Conservation (phyloP, 1,140 invertebrate species). For the Eulimnadia texana region DNA sequence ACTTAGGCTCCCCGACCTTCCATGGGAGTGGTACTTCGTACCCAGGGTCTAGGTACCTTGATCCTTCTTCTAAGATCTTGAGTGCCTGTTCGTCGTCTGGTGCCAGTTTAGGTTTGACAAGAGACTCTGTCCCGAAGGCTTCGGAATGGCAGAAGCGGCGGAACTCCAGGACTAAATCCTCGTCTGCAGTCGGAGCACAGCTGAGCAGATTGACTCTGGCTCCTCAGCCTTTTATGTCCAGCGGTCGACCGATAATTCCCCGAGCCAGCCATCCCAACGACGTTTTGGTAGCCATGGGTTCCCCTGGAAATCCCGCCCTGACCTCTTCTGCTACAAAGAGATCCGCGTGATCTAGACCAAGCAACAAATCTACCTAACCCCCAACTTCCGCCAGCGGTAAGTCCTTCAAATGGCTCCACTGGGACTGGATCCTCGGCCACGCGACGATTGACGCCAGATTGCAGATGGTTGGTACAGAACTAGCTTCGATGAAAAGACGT, state of each 20-base stretch:
- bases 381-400: neutral
- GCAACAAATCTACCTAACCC: neutral
- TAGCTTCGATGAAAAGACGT: neutral
- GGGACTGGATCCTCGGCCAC: neutral
- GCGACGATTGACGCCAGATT: neutral
- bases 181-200: neutral
- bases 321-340: neutral
- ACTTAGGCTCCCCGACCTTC: neutral
- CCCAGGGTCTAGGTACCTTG: neutral
- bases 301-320: neutral
- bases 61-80: slow-evolving; percentile 1
- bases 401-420: neutral
- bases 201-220: neutral
- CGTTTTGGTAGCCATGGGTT: neutral
- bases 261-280: neutral
- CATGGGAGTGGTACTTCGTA: slow-evolving; percentile 10
- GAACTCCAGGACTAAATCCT: neutral
- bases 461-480: neutral
- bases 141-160: slow-evolving; percentile 7
- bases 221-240: neutral
- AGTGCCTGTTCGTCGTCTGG: neutral
- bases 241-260: too few relatives aligned
- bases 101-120: neutral
- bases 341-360: neutral
- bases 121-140: slow-evolving; percentile 4